Evolutionary conservation across 2,797 vertebrate genomes (phyloP), one percentile per base, ranked within the genome.

Genomic region (Scyliorhinus canicula): DNA sequence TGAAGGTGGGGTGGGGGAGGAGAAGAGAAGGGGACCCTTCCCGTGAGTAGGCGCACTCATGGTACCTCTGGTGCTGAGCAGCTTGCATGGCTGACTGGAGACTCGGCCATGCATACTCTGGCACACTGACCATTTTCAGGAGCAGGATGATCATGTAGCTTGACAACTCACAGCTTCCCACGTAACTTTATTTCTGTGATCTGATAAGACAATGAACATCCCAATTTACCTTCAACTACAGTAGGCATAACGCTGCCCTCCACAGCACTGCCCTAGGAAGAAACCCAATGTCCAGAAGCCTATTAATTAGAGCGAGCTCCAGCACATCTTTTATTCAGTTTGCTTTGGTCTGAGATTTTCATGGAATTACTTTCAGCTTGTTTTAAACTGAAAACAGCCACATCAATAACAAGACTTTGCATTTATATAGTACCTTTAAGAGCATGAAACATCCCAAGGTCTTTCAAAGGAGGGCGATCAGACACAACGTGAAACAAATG

Each of bases 1-100:
- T 91, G 95, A 95, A 95, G 95, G 95, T 96, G 93, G 95, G 95
- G 95, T 95, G 95, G 96, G 96, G 86, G 93, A 95, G 95, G 95
- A 95, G 95, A 95, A 74, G 55, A 1, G 26, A 93, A 60, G 52
- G 67, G 44, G 52, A 95, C 84, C 40, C 65, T 24, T 67, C 65
- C 63, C 40, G 44, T 50, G 44, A 93, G 40, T 4, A 93, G 63
- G 26, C 40, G 40, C 44, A 44, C 63, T 93, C 31, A 35, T 69
- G 44, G 63, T 69, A 50, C 65, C 26, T 63, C 90, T 57, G 60
- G 40, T 5, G 60, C 90, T 67, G 60, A 65, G 40, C 85, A 93
- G 60, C 90, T 67, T 93, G 40, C 91, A 93, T 47, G 40, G n/a
- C 57, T 93, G 90, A 19, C n/a, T 93, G 57, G 40, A 93, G 21